phyloP scores from a whole-genome alignment of 2,888 invertebrate genomes.

The Tethea ocularis region DNA sequence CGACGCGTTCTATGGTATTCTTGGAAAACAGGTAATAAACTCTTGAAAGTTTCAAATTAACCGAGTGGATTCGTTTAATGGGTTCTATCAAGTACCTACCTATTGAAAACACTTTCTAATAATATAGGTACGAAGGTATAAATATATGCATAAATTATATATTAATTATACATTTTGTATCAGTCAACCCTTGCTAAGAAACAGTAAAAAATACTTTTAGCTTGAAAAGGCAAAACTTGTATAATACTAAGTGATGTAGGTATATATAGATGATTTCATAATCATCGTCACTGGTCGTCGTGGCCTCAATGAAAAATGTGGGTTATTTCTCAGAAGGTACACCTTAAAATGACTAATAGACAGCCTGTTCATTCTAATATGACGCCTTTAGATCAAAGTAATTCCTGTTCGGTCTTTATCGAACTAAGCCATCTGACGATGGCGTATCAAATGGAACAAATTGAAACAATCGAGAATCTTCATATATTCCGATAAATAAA shows the following conservation, averaged over 20 bases:
- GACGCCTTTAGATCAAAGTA: conserved; percentile 7
- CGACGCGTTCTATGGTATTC: not conserved
- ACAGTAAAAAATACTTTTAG: not conserved
- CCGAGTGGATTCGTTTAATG: conserved; percentile 4
- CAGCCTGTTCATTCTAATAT: not conserved
- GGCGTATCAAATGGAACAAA: not conserved
- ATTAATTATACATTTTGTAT: not conserved
- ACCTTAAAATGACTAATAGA: conserved; percentile 2
- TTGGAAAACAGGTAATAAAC: not conserved
- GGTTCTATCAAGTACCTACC: conserved; percentile 1
- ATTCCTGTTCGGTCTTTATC: conserved; percentile 33
- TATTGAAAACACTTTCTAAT: not conserved
- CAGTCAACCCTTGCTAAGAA: not conserved
- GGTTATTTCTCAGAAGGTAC: not conserved
- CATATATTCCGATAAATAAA: conserved; percentile 29
- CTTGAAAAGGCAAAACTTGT: not conserved
- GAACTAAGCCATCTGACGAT: not conserved
- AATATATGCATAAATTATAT: not conserved
- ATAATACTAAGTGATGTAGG: not conserved
- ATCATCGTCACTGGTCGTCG: not conserved
- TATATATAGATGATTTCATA: conserved; percentile 2
- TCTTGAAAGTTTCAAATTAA: not conserved
- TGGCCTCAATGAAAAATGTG: not conserved
- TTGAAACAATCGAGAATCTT: not conserved
- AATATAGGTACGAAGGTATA: not conserved